Base-by-base conservation (phyloP, 2,888 invertebrate genomes). In the Ormia ochracea region DNA sequence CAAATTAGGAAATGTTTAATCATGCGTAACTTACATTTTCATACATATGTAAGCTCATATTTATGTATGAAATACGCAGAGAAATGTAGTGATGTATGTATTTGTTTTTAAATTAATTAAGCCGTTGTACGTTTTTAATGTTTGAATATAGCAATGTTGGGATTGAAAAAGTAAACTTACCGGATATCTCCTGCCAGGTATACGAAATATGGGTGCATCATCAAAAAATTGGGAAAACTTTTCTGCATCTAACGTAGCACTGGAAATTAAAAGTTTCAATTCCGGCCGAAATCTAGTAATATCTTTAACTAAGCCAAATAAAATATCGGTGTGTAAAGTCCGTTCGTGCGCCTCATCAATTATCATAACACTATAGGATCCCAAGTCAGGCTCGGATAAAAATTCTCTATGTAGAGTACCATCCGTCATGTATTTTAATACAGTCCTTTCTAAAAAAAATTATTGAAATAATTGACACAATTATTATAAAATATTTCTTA, bases 321-420 rank as follows among this genome's bases (percentile, higher is more conserved):
- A 91, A 85, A 99, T 97, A 88, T 99, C 99, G 1, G 99, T 99
- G 87, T 99, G 99, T 1, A 99, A 91, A 0, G 99, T 99, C 45
- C 99, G 91, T 89, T 99, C 99, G 90, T 99, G 99, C 81, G 99
- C 99, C 91, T 99, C 99, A 89, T 99, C 99, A 87, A 99, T 98
- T 75, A 99, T 99, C 95, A 99, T 96, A 0, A 98, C 98, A 91
- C 96, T 98, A 90, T 99, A 99, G 2, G 96, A 94, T 45, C 94
- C 95, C 72, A 99, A 91, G 91, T 98, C 98, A 0, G 99, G 99
- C 89, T 99, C 99, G 48, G 97, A 96, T 2, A 99, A 92, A 89
- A 99, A 99, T 90, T 99, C 99, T 86, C 99, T 91, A 82, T 99
- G 95, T 48, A 99, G 90, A 86, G 99, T 99, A 86, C 99, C 99